Conservation (phyloP, 2,113 vertebrate species). For the Saguinus imperator region DNA sequence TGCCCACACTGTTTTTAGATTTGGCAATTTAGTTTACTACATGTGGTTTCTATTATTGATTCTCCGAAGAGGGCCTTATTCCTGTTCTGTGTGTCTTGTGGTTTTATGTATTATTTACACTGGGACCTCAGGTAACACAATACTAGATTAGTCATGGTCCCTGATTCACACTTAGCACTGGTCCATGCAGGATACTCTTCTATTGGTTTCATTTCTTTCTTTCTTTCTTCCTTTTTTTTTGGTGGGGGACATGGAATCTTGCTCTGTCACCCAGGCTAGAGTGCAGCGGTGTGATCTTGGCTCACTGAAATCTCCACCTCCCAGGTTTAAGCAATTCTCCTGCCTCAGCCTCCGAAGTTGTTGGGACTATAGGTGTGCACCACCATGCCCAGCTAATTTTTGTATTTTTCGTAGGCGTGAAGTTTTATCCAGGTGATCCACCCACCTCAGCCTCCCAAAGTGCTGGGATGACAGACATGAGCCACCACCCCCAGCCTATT, state of each 20-base stretch:
- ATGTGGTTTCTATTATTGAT: not conserved
- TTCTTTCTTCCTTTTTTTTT: no score
- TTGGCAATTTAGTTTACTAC: not conserved
- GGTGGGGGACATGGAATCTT: no score
- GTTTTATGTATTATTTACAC: not conserved
- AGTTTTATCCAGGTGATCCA: no score
- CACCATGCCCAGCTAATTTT: no score
- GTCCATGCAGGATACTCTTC: not conserved
- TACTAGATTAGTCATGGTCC: not conserved
- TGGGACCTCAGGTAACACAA: not conserved
- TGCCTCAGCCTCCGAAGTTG: no score
- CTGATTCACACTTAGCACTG: not conserved
- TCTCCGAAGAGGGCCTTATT: not conserved
- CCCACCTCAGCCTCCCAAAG: no score
- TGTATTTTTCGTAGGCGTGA: no score
- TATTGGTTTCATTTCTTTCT: not conserved
- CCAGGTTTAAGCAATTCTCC: no score
- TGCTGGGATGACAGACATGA: no score
- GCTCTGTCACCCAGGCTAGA: no score
- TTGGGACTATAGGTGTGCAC: no score
- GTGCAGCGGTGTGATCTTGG: fast-evolving
- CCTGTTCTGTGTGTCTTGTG: not conserved
- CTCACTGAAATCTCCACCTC: no score
- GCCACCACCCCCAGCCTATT: not conserved
- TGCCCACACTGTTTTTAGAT: not conserved